Conservation (phyloP, 2,888 invertebrate genomes). For the Drosophila vallismaia region DNA sequence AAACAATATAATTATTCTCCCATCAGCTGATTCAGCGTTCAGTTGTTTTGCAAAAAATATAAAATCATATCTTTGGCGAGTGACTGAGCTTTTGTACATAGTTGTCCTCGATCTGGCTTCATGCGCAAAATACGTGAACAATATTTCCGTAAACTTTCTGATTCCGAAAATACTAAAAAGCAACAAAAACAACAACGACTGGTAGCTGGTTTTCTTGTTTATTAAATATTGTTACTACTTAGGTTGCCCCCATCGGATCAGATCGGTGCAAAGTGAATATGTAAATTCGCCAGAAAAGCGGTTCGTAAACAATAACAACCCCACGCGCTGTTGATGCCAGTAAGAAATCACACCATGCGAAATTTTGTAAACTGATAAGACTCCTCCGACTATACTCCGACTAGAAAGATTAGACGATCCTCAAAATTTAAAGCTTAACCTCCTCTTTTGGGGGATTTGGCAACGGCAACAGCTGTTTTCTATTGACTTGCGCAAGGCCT, state of each 20-base stretch:
- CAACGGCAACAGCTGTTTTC: slow-evolving; percentile 47
- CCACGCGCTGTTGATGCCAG: slow-evolving; percentile 64
- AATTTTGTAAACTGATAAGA: slow-evolving; percentile 36
- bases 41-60: slow-evolving; percentile 9
- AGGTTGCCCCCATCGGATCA: slow-evolving; percentile 14
- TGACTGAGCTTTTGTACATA: slow-evolving; percentile 11
- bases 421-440: slow-evolving; percentile 1
- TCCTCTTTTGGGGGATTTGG: slow-evolving; percentile 3
- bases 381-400: background rate
- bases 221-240: slow-evolving; percentile 29
- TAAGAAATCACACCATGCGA: slow-evolving; percentile 42
- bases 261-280: slow-evolving; percentile 36
- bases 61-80: slow-evolving; percentile 17
- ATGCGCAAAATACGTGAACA: slow-evolving; percentile 30
- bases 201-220: slow-evolving; percentile 29
- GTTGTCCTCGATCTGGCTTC: slow-evolving; percentile 53
- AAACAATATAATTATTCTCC: slow-evolving; percentile 3
- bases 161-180: slow-evolving; percentile 21
- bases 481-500: slow-evolving; percentile 52
- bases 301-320: slow-evolving; percentile 43
- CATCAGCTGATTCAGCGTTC: slow-evolving; percentile 15
- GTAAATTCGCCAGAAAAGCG: slow-evolving; percentile 36
- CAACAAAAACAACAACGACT: slow-evolving; percentile 31
- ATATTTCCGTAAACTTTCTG: slow-evolving; percentile 56
- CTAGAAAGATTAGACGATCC: background rate